Base-by-base conservation (phyloP, 2,888 invertebrate species). In the Cremastobaeus sp. region DNA sequence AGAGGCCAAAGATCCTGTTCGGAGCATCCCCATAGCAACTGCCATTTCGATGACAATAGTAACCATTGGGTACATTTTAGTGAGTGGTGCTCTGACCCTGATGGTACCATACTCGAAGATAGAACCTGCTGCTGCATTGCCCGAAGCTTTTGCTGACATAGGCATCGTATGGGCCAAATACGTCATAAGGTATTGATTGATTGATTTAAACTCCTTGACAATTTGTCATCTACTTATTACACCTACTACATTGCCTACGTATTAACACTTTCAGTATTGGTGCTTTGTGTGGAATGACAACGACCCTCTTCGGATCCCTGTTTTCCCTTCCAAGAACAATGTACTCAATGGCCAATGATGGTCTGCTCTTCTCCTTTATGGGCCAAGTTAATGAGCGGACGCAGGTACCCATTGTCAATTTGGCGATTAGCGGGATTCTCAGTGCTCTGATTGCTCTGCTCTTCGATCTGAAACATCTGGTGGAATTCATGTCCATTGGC, bases 401-500 rank as follows among this genome's bases (percentile, higher is more conserved):
- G 0, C 95, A 96, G 88, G 92, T 95, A 43, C 96, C 96, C 0
- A 89, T 95, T 2, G 86, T 91, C 0, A 95, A 95, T 84, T 88
- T 96, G 66, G 90, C 92, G 2, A 91, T 95, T 57, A 93, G 95
- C n/a, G 95, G 95, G 0, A 75, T 93, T 11, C 89, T 92, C 18
- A 93, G 95, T 45, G 94, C 94, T 0, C 60, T 94, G 0, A 92
- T 97, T 75, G 96, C 97, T 2, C 88, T 97, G 34, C 86, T 96
- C 30, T 95, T 97, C 82, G 96, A 97, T 88, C 90, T 97, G 78
- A 93, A 95, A 79, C 96, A 96, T 78, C 89, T 97, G 35, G 96
- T 97, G 0, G 96, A 97, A 84, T 96, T 97, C 84, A 96, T 97
- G 95, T 96, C 96, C 1, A 97, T 97, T 82, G 95, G 95, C 0